Conservation (phyloP, 2,888 invertebrate species). For the Tetropium fuscum region DNA sequence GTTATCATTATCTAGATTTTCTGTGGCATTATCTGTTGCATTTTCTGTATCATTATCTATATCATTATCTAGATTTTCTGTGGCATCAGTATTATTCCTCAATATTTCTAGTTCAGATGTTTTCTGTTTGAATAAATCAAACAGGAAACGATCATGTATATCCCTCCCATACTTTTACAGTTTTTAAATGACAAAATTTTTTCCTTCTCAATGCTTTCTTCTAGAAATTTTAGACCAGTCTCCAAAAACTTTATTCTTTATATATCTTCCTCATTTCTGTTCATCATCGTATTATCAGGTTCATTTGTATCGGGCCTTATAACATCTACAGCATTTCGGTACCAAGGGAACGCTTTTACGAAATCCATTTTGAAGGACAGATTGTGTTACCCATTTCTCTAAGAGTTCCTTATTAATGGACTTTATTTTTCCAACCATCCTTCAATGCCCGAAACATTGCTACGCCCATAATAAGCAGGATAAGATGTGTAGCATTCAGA, state of each 20-base stretch:
- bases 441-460: neutral
- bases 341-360: neutral
- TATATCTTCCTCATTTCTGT: no score
- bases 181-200: neutral
- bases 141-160: no score
- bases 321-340: neutral
- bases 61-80: no score
- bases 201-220: neutral
- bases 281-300: no score
- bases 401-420: neutral
- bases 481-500: neutral
- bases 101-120: no score
- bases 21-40: no score
- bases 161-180: neutral
- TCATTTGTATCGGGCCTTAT: no score
- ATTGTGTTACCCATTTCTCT: neutral
- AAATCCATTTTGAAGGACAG: neutral
- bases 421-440: neutral
- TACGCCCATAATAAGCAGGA: neutral
- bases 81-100: no score
- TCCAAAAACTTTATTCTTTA: no score
- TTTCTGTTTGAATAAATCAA: no score
- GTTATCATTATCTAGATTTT: no score
- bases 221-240: neutral
- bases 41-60: no score